Evolutionary conservation across 2,888 invertebrate species (phyloP).

Genomic region (Isotomurus palustris): DNA sequence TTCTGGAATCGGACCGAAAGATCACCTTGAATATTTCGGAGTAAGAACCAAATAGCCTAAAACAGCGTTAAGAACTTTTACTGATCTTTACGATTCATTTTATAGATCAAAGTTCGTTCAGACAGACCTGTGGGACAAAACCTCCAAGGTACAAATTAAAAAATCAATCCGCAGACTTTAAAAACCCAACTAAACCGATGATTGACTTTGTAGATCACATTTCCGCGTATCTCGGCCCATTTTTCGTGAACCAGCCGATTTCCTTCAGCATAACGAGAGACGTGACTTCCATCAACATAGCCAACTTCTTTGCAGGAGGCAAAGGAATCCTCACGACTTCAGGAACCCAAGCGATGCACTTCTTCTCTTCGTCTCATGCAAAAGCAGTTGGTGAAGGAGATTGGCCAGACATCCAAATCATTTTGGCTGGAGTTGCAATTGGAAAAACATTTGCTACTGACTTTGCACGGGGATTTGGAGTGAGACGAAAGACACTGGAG

Average conservation of each 20-base stretch:
- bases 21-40: slow-evolving; percentile 11
- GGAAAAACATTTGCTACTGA: slow-evolving; percentile 37
- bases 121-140: slow-evolving; percentile 29
- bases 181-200: not conserved
- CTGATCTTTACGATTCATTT: not conserved
- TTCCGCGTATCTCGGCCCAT: slow-evolving; percentile 37
- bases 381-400: slow-evolving; percentile 34
- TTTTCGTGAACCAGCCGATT: slow-evolving; percentile 37
- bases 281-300: slow-evolving; percentile 28
- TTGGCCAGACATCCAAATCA: slow-evolving; percentile 31
- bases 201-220: slow-evolving; percentile 35
- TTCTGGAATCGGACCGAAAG: slow-evolving; percentile 16
- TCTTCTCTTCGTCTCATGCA: slow-evolving; percentile 29
- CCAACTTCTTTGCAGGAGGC: slow-evolving; percentile 34
- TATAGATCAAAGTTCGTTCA: slow-evolving; percentile 23
- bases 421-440: slow-evolving; percentile 29
- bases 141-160: slow-evolving; percentile 3
- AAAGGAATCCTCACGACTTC: slow-evolving; percentile 32
- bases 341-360: slow-evolving; percentile 38
- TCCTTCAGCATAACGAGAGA: slow-evolving; percentile 32
- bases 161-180: not conserved
- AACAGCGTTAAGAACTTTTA: not conserved
- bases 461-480: slow-evolving; percentile 37
- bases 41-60: slow-evolving; percentile 6
- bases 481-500: slow-evolving; percentile 22